Percentiles rank a stretch among this genome's conserved stretches.
These are phyloP conservation scores for Conger conger DNA, from an alignment of 2,113 vertebrate species.

Conservation along the genomic window DNA sequence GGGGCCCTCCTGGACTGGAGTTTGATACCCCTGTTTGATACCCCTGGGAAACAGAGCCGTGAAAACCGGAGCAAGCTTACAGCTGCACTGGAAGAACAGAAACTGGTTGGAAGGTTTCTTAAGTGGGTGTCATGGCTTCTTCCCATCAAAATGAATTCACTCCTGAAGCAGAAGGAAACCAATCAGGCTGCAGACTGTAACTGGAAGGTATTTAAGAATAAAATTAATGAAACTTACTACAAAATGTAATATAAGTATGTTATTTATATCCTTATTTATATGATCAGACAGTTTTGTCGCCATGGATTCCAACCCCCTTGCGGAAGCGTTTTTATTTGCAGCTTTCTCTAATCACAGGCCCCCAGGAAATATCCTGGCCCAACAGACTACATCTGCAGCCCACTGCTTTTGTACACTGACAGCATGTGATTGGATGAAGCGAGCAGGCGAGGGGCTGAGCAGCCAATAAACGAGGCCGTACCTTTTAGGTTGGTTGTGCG, in stretches of 20 bases:
- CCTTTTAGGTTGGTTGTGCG: conserved; percentile 56
- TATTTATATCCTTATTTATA: too few species aligned
- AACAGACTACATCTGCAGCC: conserved; percentile 67
- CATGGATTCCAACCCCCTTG: neutral
- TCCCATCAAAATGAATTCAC: neutral
- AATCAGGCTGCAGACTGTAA: neutral
- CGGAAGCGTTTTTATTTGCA: conserved; percentile 37
- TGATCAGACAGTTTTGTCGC: neutral
- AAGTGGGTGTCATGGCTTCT: too few species aligned
- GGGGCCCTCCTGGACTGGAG: too few species aligned
- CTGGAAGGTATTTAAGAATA: too few species aligned
- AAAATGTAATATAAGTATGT: too few species aligned
- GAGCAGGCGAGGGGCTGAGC: conserved; percentile 79
- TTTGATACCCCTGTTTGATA: too few species aligned
- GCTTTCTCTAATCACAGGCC: conserved; percentile 72
- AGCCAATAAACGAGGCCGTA: conserved; percentile 66
- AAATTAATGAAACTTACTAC: too few species aligned
- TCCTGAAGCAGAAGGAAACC: neutral
- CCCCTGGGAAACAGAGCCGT: too few species aligned
- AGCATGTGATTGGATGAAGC: conserved; percentile 79
- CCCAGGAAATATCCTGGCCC: conserved; percentile 63
- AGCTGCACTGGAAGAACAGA: neutral
- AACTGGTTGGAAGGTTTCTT: neutral
- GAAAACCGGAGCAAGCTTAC: neutral
- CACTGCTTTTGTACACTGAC: conserved; percentile 69